Evolutionary conservation across 1,140 invertebrate genomes (phyloP).

Genomic region (Metaphire vulgaris): DNA sequence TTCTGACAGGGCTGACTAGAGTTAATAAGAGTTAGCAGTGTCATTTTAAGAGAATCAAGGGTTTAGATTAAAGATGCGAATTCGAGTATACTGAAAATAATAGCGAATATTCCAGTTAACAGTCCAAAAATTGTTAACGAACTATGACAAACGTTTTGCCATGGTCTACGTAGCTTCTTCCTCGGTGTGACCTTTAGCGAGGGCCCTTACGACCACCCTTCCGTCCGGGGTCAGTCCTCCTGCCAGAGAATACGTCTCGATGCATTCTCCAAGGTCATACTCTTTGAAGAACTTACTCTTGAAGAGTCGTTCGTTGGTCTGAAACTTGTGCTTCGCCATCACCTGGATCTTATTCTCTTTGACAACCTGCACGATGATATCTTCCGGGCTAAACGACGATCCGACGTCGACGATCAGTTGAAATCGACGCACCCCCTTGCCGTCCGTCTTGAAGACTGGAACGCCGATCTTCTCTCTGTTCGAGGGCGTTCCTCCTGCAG

Average conservation of each 20-base stretch:
- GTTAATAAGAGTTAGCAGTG: too few species aligned
- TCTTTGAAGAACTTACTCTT: neutral
- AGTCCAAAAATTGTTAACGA: too few species aligned
- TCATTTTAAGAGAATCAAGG: too few species aligned
- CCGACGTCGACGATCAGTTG: slow-evolving; percentile 6
- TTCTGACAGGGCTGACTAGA: too few species aligned
- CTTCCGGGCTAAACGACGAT: neutral
- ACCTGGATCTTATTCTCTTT: slow-evolving; percentile 12
- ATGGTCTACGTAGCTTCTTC: too few species aligned
- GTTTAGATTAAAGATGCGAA: too few species aligned
- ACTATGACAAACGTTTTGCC: too few species aligned
- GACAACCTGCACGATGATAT: slow-evolving; percentile 8
- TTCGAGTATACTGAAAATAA: too few species aligned
- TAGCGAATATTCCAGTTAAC: too few species aligned
- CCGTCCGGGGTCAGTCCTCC: neutral
- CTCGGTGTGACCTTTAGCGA: slow-evolving; percentile 5
- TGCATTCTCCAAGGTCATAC: slow-evolving; percentile 8
- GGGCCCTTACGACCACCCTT: neutral
- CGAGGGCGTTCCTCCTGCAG: too few species aligned
- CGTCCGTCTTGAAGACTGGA: slow-evolving; percentile 12
- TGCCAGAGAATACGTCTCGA: slow-evolving; percentile 1
- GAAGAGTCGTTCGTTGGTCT: neutral
- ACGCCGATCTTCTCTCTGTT: slow-evolving; percentile 9
- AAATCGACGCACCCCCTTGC: neutral
- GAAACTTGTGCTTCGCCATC: slow-evolving; percentile 10